These are phyloP conservation scores for Coryphaenoides rupestris DNA, from an alignment of 2,113 vertebrate genomes.

Conservation along the genomic window DNA sequence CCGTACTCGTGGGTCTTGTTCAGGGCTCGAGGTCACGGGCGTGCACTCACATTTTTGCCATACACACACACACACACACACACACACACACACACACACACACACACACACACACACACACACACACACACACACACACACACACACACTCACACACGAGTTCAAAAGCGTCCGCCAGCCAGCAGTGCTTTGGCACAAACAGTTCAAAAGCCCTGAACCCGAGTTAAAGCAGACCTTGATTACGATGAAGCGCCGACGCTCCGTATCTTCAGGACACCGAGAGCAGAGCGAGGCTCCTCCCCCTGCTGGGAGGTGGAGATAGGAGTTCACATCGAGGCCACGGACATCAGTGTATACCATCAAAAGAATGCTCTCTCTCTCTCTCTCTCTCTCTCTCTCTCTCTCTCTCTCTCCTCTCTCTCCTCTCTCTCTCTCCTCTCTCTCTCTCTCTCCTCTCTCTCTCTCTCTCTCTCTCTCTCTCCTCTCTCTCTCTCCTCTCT, in stretches of 20 bases:
- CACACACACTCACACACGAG: too few relatives aligned
- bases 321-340: conserved; percentile 17
- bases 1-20: too few relatives aligned
- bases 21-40: too few relatives aligned
- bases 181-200: background rate
- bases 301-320: background rate
- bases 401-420: too few relatives aligned
- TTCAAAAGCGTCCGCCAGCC: background rate
- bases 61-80: background rate
- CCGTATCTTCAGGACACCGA: background rate
- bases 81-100: background rate
- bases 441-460: conserved; percentile 2
- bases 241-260: background rate
- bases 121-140: too few relatives aligned
- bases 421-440: conserved; percentile 1
- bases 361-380: conserved; percentile 7
- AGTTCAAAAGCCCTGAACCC: background rate
- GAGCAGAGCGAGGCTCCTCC: background rate
- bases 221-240: too few relatives aligned
- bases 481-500: too few relatives aligned
- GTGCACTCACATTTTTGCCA: background rate
- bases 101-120: too few relatives aligned
- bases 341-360: conserved; percentile 20
- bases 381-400: too few relatives aligned
- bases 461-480: background rate